phyloP scores from a whole-genome alignment of 2,113 vertebrate species.

The Panurus biarmicus region DNA sequence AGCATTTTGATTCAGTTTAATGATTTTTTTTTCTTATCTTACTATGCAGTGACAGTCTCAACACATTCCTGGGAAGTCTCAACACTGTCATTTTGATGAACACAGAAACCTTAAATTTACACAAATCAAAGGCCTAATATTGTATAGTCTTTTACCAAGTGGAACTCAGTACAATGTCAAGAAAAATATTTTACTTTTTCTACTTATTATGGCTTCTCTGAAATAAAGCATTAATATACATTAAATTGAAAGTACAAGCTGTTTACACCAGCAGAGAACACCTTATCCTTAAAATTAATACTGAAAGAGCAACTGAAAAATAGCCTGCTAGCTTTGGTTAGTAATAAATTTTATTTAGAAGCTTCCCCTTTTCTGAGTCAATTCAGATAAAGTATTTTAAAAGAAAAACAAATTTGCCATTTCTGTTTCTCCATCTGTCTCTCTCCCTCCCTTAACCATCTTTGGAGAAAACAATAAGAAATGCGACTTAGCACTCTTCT shows the following conservation, averaged over 20 bases:
- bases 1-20: slow-evolving; percentile 30
- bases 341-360: neutral
- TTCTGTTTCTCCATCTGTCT: neutral
- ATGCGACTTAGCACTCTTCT: neutral
- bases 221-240: neutral
- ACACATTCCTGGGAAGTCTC: slow-evolving; percentile 16
- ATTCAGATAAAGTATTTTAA: neutral
- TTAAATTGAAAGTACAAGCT: neutral
- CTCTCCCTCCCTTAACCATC: neutral
- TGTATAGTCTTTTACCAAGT: neutral
- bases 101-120: neutral
- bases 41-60: slow-evolving; percentile 15
- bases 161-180: neutral
- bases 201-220: neutral
- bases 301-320: neutral
- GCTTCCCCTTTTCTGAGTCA: neutral
- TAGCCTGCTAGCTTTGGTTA: neutral
- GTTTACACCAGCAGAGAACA: neutral
- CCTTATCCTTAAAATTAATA: neutral
- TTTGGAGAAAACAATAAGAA: neutral
- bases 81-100: slow-evolving; percentile 40
- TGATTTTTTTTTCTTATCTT: neutral
- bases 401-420: neutral
- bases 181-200: neutral
- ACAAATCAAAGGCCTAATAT: neutral